phyloP scores from a whole-genome alignment of 1,140 invertebrate genomes.

The Neotoxoptera formosana region DNA sequence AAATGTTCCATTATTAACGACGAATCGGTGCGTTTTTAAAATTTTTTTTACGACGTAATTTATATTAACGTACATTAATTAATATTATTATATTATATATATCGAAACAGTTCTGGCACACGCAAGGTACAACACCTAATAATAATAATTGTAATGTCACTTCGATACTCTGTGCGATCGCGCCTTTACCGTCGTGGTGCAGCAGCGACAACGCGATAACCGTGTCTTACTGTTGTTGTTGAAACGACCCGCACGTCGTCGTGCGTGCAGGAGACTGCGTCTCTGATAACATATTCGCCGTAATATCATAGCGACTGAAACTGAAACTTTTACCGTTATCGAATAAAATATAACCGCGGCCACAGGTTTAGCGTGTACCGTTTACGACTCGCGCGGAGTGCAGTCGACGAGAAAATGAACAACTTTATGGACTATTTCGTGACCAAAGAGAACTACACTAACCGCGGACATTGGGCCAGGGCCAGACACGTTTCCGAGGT shows the following conservation, averaged over 20 bases:
- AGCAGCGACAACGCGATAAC: not conserved
- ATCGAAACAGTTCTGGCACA: not conserved
- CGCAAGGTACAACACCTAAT: not conserved
- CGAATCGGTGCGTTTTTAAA: not conserved
- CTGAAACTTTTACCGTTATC: not conserved
- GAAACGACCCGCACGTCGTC: not conserved
- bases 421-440: slow-evolving; percentile 55
- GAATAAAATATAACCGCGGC: not conserved
- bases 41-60: not conserved
- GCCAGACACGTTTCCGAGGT: slow-evolving; percentile 55
- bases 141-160: not conserved
- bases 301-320: not conserved
- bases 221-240: not conserved
- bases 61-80: not conserved
- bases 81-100: not conserved
- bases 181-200: not conserved
- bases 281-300: not conserved
- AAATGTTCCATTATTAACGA: not conserved
- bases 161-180: not conserved
- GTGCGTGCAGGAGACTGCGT: not conserved
- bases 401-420: slow-evolving; percentile 44
- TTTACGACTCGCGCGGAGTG: not conserved
- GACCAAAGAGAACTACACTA: slow-evolving; percentile 53
- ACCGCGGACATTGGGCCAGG: slow-evolving; percentile 53
- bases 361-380: not conserved